These are phyloP conservation scores for Crotalus helleri DNA, from an alignment of 2,113 vertebrate genomes.

Conservation along the genomic window DNA sequence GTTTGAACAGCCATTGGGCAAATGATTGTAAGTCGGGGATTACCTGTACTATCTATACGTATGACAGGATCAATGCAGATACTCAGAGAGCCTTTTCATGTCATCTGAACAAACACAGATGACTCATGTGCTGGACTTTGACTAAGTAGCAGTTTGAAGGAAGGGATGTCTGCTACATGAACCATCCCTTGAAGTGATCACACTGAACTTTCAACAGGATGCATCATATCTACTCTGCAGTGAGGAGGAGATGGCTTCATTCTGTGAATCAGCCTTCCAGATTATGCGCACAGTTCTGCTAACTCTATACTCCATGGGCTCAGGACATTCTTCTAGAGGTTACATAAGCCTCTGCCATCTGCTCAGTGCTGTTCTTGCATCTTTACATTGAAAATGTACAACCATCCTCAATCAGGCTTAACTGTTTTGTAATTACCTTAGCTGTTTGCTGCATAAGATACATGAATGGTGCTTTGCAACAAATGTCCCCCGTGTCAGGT, in stretches of 20 bases:
- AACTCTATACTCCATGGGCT: background rate
- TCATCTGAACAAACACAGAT: background rate
- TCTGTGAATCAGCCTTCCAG: background rate
- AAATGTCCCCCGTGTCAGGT: background rate
- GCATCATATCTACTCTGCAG: background rate
- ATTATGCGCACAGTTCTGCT: background rate
- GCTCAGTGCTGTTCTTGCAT: background rate
- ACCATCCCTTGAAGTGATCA: background rate
- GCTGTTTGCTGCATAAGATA: background rate
- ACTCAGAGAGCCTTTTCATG: background rate
- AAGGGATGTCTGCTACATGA: background rate
- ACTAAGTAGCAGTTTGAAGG: background rate
- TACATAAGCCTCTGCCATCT: background rate
- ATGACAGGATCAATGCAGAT: background rate
- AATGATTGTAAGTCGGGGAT: background rate
- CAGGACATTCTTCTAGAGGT: background rate
- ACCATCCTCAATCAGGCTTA: background rate
- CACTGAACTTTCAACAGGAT: background rate
- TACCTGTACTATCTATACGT: background rate
- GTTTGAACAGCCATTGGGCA: background rate
- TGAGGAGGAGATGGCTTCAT: background rate
- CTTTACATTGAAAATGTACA: background rate
- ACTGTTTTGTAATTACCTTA: background rate
- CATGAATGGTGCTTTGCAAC: background rate
- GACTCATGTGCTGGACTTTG: background rate